Conservation (phyloP, 2,797 vertebrate genomes). For the Leuciscus waleckii region DNA sequence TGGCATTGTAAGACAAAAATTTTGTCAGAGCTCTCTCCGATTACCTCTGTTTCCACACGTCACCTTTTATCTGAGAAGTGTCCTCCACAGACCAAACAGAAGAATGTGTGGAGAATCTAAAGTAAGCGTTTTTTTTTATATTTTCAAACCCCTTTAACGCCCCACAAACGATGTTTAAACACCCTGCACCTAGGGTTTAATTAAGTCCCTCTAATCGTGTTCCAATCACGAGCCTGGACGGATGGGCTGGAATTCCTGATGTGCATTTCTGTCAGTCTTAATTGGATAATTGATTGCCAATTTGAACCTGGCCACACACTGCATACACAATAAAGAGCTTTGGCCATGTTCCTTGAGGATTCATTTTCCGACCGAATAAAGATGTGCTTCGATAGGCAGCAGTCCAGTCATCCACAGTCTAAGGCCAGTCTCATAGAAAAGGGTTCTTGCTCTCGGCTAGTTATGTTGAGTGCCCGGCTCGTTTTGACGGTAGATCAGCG, state of each 20-base stretch:
- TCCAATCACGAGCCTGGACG: constrained; percentile 84
- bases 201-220: constrained; percentile 86
- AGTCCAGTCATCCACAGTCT: constrained; percentile 71
- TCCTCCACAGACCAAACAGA: constrained; percentile 27
- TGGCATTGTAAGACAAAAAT: neutral
- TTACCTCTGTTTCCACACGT: constrained; percentile 46
- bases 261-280: constrained; percentile 88
- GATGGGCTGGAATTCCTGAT: constrained; percentile 85
- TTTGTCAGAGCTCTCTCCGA: neutral
- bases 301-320: constrained; percentile 85
- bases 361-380: constrained; percentile 83
- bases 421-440: constrained; percentile 70
- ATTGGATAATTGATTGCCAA: constrained; percentile 90
- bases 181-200: constrained; percentile 84
- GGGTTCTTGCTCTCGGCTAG: constrained; percentile 57
- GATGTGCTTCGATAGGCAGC: constrained; percentile 80
- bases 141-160: constrained; percentile 76
- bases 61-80: constrained; percentile 40
- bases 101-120: constrained; percentile 66
- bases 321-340: constrained; percentile 84
- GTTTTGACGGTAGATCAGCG: neutral
- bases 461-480: constrained; percentile 62
- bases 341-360: constrained; percentile 82
- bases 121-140: constrained; percentile 74
- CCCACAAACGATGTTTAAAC: constrained; percentile 84